phyloP scores from a whole-genome alignment of 1,140 invertebrate species.

The Harpegnathos saltator region DNA sequence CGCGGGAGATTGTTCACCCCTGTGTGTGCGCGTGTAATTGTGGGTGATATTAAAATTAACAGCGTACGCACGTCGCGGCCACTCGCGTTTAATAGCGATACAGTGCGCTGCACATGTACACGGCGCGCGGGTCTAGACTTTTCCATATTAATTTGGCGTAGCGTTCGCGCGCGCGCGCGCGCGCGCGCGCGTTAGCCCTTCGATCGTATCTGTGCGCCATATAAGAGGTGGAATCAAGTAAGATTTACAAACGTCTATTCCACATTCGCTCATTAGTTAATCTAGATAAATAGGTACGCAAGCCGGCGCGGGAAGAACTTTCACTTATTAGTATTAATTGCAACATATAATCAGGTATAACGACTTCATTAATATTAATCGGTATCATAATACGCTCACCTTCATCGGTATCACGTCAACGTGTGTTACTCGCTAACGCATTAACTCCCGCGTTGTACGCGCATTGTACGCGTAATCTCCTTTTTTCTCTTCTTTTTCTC shows the following conservation, averaged over 20 bases:
- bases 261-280: constrained; percentile 40
- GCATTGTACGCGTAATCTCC: neutral
- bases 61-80: neutral
- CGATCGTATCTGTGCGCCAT: constrained; percentile 8
- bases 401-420: constrained; percentile 30
- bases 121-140: neutral
- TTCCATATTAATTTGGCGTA: constrained; percentile 18
- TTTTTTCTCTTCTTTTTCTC: no score
- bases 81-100: neutral
- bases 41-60: neutral
- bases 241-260: constrained; percentile 49
- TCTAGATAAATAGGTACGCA: constrained; percentile 39
- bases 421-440: constrained; percentile 7
- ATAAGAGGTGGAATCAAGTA: constrained; percentile 33
- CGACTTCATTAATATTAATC: constrained; percentile 64
- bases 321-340: constrained; percentile 67
- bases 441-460: neutral
- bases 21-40: neutral
- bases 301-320: constrained; percentile 48
- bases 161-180: neutral
- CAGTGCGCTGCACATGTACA: neutral
- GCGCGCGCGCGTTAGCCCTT: neutral
- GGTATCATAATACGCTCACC: constrained; percentile 39
- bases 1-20: neutral
- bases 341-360: constrained; percentile 61